A percentile compares a stretch with the other conserved stretches of the same genome.
phyloP scores from a whole-genome alignment of 2,797 vertebrate species.

The Pelodytes ibericus region DNA sequence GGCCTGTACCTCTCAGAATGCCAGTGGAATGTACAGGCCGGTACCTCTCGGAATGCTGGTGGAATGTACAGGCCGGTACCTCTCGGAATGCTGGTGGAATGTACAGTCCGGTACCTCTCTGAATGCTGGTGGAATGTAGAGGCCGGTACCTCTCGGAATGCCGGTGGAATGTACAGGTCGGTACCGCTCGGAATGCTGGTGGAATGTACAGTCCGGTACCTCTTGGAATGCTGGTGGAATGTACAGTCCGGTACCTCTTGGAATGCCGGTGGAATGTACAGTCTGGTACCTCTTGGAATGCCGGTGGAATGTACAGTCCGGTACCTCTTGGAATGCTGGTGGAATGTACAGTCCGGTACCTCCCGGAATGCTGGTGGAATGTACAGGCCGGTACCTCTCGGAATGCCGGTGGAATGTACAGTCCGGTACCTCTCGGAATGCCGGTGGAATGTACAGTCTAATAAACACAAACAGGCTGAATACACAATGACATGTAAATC shows the following conservation, averaged over 20 bases:
- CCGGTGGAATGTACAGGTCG: not conserved
- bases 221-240: not conserved
- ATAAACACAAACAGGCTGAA: conserved; percentile 6
- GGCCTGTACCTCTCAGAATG: not conserved
- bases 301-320: not conserved
- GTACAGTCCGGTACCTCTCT: not conserved
- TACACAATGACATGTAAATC: not conserved
- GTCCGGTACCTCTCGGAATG: not conserved
- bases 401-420: not conserved
- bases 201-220: not conserved
- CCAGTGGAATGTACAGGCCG: not conserved
- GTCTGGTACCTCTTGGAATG: not conserved
- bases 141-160: not conserved
- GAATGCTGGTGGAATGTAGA: not conserved
- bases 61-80: not conserved
- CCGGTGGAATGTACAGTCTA: not conserved
- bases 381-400: too few species aligned
- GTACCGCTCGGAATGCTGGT: not conserved
- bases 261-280: not conserved
- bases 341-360: not conserved
- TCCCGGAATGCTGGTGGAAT: not conserved
- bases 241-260: not conserved
- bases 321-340: not conserved
- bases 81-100: not conserved
- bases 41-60: not conserved